Evolutionary conservation across 2,888 invertebrate genomes (phyloP), one percentile per base, ranked within the genome.

Genomic region (Dysmachus trigonus): DNA sequence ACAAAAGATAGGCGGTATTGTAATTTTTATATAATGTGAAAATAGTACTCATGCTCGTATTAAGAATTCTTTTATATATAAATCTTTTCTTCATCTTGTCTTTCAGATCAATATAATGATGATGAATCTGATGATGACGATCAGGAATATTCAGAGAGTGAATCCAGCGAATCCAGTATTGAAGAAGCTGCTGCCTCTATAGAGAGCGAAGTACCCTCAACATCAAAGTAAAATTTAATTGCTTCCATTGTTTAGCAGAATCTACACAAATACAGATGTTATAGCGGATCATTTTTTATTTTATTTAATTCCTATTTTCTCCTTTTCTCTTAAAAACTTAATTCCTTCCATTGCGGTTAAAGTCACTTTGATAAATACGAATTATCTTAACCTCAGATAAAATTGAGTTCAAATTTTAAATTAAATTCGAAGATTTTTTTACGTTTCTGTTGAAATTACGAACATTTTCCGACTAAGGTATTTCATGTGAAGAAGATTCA

Each of bases 111-210:
- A 31, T 87, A 86, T 31, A 88, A 93, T 87, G 93, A 93, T 6
- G 93, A 93, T 22, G 92, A 93, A 22, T 93, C 93, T 33, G 93
- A 93, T 2, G 91, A 91, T 85, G 91, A 91, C 85, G 92, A 92
- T 62, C 92, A 92, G 7, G 91, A 91, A 13, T 94, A 94, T 89
- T 89, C 91, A 88, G 92, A 90, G 71, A 90, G 90, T 33, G 91
- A 90, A 10, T 90, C 90, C 47, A 89, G 89, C 85, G 92, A 91
- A 27, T 62, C 62, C 62, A 62, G 62, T 62, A 22, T 27, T 22
- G 92, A 91, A 1, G 91, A 89, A 62, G 88, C 89, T 85, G 90
- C 89, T 51, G 92, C 91, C 47, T 92, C 93, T 15, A 22, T 38
- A 27, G 71, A 38, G 13, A 31, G 79, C 41, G 31, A 35, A 74